Percentiles rank a stretch among this genome's conserved stretches.
phyloP scores from a whole-genome alignment of 2,113 vertebrate genomes.

The Aspidoscelis tigris region DNA sequence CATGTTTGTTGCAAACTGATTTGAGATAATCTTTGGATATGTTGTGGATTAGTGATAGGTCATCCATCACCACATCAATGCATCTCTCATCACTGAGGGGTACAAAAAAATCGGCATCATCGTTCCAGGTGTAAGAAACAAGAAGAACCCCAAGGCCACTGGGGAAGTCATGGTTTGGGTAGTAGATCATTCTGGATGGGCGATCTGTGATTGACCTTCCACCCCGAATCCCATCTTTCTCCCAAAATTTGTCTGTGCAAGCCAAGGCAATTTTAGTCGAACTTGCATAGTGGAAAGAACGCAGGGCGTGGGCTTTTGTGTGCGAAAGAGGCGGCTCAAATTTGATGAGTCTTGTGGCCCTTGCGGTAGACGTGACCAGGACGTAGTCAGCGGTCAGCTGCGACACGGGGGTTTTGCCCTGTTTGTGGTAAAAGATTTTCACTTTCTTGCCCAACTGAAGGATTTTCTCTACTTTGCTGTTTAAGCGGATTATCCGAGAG shows the following conservation, averaged over 20 bases:
- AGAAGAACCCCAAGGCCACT: slow-evolving; percentile 73
- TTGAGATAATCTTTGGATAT: slow-evolving; percentile 65
- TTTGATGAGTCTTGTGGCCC: slow-evolving; percentile 77
- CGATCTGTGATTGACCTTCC: slow-evolving; percentile 80
- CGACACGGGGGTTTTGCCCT: slow-evolving; percentile 7
- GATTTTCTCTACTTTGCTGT: slow-evolving; percentile 8
- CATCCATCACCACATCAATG: slow-evolving; percentile 69
- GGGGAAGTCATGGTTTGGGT: slow-evolving; percentile 80
- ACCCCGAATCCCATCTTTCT: slow-evolving; percentile 76
- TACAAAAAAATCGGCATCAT: slow-evolving; percentile 79
- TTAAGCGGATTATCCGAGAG: slow-evolving; percentile 10
- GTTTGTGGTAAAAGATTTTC: background rate
- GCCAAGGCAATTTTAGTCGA: slow-evolving; percentile 82
- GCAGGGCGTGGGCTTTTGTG: slow-evolving; percentile 77
- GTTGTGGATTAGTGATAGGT: slow-evolving; percentile 80
- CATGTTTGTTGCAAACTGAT: slow-evolving; percentile 71
- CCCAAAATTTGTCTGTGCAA: slow-evolving; percentile 81
- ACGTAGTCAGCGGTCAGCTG: slow-evolving; percentile 71
- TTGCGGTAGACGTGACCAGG: slow-evolving; percentile 79
- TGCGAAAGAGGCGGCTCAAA: slow-evolving; percentile 76
- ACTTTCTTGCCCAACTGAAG: background rate
- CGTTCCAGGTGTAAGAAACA: slow-evolving; percentile 81
- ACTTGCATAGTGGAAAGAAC: slow-evolving; percentile 78
- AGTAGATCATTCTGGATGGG: slow-evolving; percentile 80
- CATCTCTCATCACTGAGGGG: slow-evolving; percentile 70